Percentiles rank a stretch among this genome's conserved stretches.
Conservation (phyloP, 1,140 invertebrate species). For the Drosophila aff. region DNA sequence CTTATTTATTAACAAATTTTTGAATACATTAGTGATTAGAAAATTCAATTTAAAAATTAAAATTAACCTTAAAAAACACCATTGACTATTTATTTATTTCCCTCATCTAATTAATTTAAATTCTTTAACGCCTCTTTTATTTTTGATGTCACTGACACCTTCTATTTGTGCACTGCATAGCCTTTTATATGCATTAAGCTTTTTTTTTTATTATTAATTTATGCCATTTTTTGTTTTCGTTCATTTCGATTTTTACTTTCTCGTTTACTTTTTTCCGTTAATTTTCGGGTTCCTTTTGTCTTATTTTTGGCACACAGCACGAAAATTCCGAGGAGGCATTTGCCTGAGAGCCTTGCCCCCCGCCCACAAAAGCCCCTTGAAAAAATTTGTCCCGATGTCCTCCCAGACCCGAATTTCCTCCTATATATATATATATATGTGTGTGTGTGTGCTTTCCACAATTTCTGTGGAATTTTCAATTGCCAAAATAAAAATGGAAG, state of each 20-base stretch:
- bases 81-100: neutral
- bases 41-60: neutral
- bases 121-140: slow-evolving; percentile 40
- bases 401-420: neutral
- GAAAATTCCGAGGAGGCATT: slow-evolving; percentile 26
- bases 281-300: slow-evolving; percentile 34
- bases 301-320: slow-evolving; percentile 53
- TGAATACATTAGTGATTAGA: no score
- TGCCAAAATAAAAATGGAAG: slow-evolving; percentile 23
- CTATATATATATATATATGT: neutral
- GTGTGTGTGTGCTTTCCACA: slow-evolving; percentile 26
- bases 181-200: slow-evolving; percentile 13
- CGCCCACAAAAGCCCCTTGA: neutral
- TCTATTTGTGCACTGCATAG: slow-evolving; percentile 15
- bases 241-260: slow-evolving; percentile 18
- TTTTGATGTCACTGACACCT: slow-evolving; percentile 50
- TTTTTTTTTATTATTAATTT: slow-evolving; percentile 76
- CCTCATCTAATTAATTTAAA: slow-evolving; percentile 25
- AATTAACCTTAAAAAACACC: neutral
- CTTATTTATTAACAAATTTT: no score
- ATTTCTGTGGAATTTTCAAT: slow-evolving; percentile 46
- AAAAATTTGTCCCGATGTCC: slow-evolving; percentile 8
- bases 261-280: slow-evolving; percentile 7
- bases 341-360: neutral
- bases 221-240: slow-evolving; percentile 72